Percentiles rank a stretch among this genome's conserved stretches.
Conservation (phyloP, 2,797 vertebrate genomes). For the Protosalanx chinensis region DNA sequence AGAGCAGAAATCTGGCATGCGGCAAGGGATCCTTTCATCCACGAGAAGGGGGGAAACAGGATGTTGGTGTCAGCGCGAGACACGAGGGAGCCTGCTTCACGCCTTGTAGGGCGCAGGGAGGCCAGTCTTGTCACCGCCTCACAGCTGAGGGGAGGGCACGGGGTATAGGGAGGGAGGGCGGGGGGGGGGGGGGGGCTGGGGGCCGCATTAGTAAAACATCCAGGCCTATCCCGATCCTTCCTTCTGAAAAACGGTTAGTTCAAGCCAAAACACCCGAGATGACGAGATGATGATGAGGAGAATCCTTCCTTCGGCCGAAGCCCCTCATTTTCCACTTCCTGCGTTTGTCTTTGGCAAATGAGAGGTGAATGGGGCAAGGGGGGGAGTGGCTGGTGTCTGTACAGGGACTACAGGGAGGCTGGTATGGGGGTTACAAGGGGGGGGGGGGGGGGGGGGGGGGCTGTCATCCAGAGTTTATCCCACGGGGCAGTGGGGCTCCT, state of each 20-base stretch:
- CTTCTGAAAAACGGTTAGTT: conserved; percentile 67
- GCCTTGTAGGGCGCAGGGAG: conserved; percentile 26
- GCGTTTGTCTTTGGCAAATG: conserved; percentile 77
- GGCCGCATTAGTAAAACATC: conserved; percentile 67
- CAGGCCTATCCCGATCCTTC: conserved; percentile 47
- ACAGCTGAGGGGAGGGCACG: not conserved
- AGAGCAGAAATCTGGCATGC: conserved; percentile 73
- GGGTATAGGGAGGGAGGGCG: conserved; percentile 6
- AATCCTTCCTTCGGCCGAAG: conserved; percentile 51
- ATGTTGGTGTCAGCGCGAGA: conserved; percentile 35
- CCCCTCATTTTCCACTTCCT: conserved; percentile 62
- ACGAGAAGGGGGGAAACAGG: conserved; percentile 59
- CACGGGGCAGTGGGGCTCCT: conserved; percentile 57
- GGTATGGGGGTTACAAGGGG: conserved; percentile 34
- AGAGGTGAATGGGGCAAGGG: conserved; percentile 65
- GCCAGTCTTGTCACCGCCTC: conserved; percentile 47
- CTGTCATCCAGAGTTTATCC: conserved; percentile 66
- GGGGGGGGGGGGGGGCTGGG: conserved; percentile 31
- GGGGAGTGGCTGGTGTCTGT: conserved; percentile 60
- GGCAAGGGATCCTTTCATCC: conserved; percentile 52
- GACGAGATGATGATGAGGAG: conserved; percentile 51
- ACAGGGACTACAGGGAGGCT: conserved; percentile 57
- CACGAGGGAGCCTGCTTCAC: conserved; percentile 38
- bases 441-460: conserved; percentile 14
- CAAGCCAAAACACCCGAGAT: conserved; percentile 43